Evolutionary conservation across 2,113 vertebrate species (phyloP), one percentile per base, ranked within the genome.

Genomic region (Strigops habroptila): DNA sequence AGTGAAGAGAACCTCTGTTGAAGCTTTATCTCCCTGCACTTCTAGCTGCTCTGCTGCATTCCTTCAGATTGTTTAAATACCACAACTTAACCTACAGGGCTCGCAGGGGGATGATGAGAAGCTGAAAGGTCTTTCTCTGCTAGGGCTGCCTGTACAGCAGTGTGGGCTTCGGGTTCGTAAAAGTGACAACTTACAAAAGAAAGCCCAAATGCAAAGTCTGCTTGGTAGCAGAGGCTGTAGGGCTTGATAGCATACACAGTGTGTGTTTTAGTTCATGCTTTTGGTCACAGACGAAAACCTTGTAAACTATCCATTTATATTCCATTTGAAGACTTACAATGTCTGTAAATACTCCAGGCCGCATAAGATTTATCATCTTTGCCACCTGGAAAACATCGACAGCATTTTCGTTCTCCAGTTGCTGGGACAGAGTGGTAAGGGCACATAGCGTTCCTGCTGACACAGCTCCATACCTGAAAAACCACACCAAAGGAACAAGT

Each of bases 341-440:
- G 96, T 99, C 99, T 98, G 99, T 99, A 97, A 99, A 99, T 97
- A 99, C 99, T 91, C 99, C 99, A 85, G 99, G 99, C 97, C 99
- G 98, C 99, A 99, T 99, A 33, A 99, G 99, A 97, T 99, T 99
- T 97, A 99, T 99, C 99, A 99, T 99, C 98, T 99, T 99, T 83
- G 99, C 99, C 98, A 99, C 99, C 97, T 99, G 99, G 98, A 99
- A 99, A 95, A 99, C 98, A 97, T 99, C 99, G 27, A 99, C 99
- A 39, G 99, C 98, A 18, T 98, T 99, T 96, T 99, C 99, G 28
- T 98, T 99, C 97, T 99, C 99, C 96, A 99, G 97, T 96, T 99
- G 99, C 96, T 99, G 99, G 82, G 99, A 99, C 96, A 99, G 98
- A 60, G 99, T 99, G 96, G 99, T 99, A 95, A 99, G 99, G 91